Evolutionary conservation across 2,113 vertebrate genomes (phyloP).

Genomic region (Psilopogon haemacephalus): DNA sequence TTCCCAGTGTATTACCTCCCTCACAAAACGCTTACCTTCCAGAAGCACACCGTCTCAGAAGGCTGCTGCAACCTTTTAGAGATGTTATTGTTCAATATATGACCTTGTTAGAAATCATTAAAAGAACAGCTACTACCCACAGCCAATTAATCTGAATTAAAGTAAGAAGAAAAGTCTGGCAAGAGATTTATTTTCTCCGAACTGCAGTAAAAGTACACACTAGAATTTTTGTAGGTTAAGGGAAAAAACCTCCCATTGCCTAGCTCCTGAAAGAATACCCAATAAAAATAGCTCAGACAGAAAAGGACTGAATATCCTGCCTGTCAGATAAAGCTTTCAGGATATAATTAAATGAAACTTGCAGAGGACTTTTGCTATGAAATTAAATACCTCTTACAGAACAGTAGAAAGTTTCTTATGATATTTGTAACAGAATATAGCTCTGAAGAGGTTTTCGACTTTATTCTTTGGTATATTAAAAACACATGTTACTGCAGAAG

Average conservation of each 20-base stretch:
- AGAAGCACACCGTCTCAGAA: neutral
- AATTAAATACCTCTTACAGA: neutral
- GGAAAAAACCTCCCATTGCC: neutral
- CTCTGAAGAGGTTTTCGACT: constrained; percentile 20
- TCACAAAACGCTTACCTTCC: constrained; percentile 34
- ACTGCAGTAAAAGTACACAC: neutral
- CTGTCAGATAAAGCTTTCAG: neutral
- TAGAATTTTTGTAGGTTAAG: neutral
- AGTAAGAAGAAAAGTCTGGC: neutral
- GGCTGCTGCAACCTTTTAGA: neutral
- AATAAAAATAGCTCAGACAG: neutral
- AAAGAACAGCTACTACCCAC: neutral
- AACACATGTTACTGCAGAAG: neutral
- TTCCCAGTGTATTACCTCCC: neutral
- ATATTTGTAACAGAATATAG: neutral
- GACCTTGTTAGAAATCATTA: constrained; percentile 22
- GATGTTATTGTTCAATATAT: neutral
- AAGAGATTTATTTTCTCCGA: neutral
- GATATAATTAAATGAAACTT: neutral
- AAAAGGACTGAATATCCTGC: neutral
- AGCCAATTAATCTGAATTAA: neutral
- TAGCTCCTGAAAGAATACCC: constrained; percentile 19
- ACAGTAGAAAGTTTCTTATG: neutral
- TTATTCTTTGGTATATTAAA: neutral
- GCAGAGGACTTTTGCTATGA: neutral